Evolutionary conservation across 2,113 vertebrate genomes (phyloP).

Genomic region (Bubalus kerabau): DNA sequence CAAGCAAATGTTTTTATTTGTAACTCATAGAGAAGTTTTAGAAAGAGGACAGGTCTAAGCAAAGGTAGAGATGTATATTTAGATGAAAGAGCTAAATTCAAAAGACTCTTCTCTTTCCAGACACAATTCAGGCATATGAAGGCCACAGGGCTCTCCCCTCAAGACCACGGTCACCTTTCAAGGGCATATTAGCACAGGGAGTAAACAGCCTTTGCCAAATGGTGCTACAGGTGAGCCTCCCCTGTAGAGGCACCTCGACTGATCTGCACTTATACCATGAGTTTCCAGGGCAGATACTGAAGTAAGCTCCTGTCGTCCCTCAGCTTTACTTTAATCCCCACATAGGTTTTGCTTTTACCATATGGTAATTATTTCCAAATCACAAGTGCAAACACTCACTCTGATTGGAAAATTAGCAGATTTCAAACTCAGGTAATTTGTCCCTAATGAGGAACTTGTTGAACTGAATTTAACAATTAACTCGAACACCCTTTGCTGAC

Average conservation of each 20-base stretch:
- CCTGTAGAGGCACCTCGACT: neutral
- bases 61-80: neutral
- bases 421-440: slow-evolving; percentile 86
- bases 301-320: slow-evolving; percentile 60
- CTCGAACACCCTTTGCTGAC: slow-evolving; percentile 79
- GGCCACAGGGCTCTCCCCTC: neutral
- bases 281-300: slow-evolving; percentile 38
- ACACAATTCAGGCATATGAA: neutral
- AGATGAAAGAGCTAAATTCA: slow-evolving; percentile 15
- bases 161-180: neutral
- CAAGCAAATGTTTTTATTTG: slow-evolving; percentile 11
- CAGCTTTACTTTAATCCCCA: slow-evolving; percentile 78
- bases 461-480: slow-evolving; percentile 87
- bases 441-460: slow-evolving; percentile 87
- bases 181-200: neutral
- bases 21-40: neutral
- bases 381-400: slow-evolving; percentile 87
- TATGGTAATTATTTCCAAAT: slow-evolving; percentile 87
- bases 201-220: slow-evolving; percentile 33
- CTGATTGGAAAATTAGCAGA: slow-evolving; percentile 89
- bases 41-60: neutral
- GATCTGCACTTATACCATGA: slow-evolving; percentile 22
- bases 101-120: neutral
- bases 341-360: slow-evolving; percentile 80
- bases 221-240: neutral